Base-by-base conservation (phyloP, 1,140 invertebrate genomes). In the Bradysia coprophila region DNA sequence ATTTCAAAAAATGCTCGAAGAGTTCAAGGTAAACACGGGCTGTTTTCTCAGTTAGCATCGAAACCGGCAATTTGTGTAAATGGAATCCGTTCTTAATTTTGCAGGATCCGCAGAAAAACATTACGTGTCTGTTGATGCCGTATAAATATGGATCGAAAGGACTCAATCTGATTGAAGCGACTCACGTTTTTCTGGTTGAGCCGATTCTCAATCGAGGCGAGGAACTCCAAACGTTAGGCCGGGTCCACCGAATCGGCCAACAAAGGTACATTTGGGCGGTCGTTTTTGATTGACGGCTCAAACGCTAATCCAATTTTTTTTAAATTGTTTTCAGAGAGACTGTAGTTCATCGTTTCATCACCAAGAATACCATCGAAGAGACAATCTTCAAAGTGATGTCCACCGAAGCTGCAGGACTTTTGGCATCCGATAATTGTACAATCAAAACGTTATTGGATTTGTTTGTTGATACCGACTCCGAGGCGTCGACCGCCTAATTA, bases 211-310 rank as follows among this genome's bases (percentile, higher is more conserved):
- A 84, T 59, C 68, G 72, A 10, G 76, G 73, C 2, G 74, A 78
- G 47, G 81, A 85, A 51, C 52, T 75, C 4, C 83, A 88, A 62
- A 82, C 82, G 3, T 76, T 88, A 41, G 81, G 81, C 0, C 60
- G 83, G 46, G 67, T 88, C 9, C 77, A 86, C 61, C 65, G 83
- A 31, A 83, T 88, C 49, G 83, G 83, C 0, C 83, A 88, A 60
- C 79, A 68, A 1, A 81, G 67, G 73, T 71, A 48, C 51, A 48
- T 53, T 28, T 21, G 21, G 10, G 39, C 24, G 5, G 16, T 49
- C n/a, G 19, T 21, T 32, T 8, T 22, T 24, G 16, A 40, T 11
- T 16, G 10, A 2, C 10, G 8, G 19, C 28, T 43, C 22, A 5
- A 3, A 23, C 13, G 21, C 15, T 40, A 18, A 24, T 41, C 4